phyloP scores from a whole-genome alignment of 2,113 vertebrate genomes.

The Platichthys flesus region DNA sequence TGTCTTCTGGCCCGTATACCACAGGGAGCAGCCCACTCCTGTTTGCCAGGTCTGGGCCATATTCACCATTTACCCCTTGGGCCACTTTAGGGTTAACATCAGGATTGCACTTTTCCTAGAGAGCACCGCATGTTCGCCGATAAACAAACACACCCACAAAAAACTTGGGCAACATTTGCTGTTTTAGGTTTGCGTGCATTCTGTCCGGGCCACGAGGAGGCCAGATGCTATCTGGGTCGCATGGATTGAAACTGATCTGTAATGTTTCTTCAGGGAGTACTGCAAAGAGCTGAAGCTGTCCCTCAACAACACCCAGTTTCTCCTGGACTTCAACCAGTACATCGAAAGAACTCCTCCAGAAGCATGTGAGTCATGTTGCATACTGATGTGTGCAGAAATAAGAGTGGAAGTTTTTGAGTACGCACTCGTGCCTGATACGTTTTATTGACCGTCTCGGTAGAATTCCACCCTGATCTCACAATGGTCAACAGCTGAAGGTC shows the following conservation, averaged over 20 bases:
- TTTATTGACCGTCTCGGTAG: slow-evolving; percentile 10
- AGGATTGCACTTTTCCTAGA: too few relatives aligned
- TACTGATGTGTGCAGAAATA: not conserved
- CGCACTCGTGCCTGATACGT: not conserved
- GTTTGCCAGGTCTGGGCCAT: too few relatives aligned
- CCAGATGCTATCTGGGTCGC: too few relatives aligned
- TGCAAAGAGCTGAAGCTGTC: slow-evolving; percentile 92
- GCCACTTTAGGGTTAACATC: too few relatives aligned
- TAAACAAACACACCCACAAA: too few relatives aligned
- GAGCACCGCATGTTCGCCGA: too few relatives aligned
- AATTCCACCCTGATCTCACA: slow-evolving; percentile 9
- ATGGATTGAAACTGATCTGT: slow-evolving; percentile 23
- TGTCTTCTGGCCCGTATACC: too few relatives aligned
- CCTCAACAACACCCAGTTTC: slow-evolving; percentile 95
- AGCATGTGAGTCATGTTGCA: slow-evolving; percentile 89
- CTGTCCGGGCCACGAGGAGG: too few relatives aligned
- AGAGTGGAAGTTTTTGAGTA: not conserved
- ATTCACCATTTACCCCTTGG: too few relatives aligned
- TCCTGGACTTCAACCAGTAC: slow-evolving; percentile 92
- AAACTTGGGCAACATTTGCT: too few relatives aligned
- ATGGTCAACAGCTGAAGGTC: slow-evolving; percentile 55
- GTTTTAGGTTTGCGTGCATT: too few relatives aligned
- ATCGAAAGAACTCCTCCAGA: slow-evolving; percentile 91
- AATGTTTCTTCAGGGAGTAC: slow-evolving; percentile 89
- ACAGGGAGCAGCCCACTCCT: too few relatives aligned